These are phyloP conservation scores for Melanotaenia nigrans DNA, from an alignment of 2,797 vertebrate species.

Conservation along the genomic window DNA sequence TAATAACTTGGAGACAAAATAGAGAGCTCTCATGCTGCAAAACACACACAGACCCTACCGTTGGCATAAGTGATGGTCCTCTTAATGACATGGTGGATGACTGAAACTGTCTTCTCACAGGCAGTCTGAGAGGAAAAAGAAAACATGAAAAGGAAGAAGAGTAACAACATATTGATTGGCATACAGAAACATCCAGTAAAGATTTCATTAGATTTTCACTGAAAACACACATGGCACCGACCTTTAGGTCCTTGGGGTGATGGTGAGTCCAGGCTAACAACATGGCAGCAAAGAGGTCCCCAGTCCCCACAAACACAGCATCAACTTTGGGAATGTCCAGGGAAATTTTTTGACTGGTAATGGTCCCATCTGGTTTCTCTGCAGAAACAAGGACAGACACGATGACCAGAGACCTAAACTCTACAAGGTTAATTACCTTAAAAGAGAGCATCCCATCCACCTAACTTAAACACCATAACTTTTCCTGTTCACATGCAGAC, in stretches of 20 bases:
- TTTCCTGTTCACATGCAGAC: not conserved
- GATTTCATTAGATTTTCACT: not conserved
- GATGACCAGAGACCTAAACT: not conserved
- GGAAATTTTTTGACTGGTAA: conserved; percentile 86
- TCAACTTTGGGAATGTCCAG: conserved; percentile 93
- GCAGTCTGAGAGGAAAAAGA: conserved; percentile 82
- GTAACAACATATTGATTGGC: not conserved
- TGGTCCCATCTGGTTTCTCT: conserved; percentile 87
- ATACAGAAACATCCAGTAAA: not conserved
- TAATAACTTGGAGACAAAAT: conserved; percentile 15
- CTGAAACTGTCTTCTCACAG: conserved; percentile 95
- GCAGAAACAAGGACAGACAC: conserved; percentile 27
- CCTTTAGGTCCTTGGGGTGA: conserved; percentile 94
- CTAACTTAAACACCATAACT: not conserved
- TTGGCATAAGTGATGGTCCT: conserved; percentile 91
- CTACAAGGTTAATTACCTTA: not conserved
- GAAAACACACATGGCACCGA: conserved; percentile 42
- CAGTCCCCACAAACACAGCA: conserved; percentile 95
- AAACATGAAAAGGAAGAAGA: not conserved
- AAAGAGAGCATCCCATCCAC: not conserved
- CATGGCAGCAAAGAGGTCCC: conserved; percentile 96
- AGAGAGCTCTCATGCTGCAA: not conserved
- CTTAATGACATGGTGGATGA: conserved; percentile 95
- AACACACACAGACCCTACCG: conserved; percentile 67
- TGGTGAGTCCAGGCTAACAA: conserved; percentile 95